Evolutionary conservation across 2,797 vertebrate genomes (phyloP).

Genomic region (Cygnus olor): DNA sequence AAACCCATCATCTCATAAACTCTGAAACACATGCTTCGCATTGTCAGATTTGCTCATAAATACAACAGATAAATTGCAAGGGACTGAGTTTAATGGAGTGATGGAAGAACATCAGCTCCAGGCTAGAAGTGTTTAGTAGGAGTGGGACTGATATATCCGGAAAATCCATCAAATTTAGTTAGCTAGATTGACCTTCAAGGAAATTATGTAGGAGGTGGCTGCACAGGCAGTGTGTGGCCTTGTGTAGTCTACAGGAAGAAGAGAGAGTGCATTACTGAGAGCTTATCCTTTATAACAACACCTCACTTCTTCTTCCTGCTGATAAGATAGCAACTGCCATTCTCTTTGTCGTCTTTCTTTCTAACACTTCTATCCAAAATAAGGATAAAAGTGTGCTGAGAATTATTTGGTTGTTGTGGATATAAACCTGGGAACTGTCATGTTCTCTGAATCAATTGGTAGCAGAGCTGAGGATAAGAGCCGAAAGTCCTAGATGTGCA

Average conservation of each 20-base stretch:
- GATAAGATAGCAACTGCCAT: not conserved
- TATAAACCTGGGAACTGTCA: not conserved
- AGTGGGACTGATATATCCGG: not conserved
- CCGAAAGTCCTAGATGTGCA: not conserved
- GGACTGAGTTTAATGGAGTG: not conserved
- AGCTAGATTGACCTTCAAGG: not conserved
- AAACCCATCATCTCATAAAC: not conserved
- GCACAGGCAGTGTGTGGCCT: not conserved
- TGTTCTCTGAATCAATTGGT: not conserved
- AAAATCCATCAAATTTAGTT: conserved; percentile 9
- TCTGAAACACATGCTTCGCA: not conserved
- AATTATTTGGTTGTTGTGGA: not conserved
- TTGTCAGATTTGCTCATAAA: conserved; percentile 16
- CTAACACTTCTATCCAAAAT: not conserved
- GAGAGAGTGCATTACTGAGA: not conserved
- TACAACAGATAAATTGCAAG: not conserved
- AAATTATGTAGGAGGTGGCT: not conserved
- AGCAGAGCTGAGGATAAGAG: not conserved
- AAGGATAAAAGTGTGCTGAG: not conserved
- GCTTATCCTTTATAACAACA: not conserved
- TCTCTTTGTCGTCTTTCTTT: not conserved
- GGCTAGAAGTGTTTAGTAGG: not conserved
- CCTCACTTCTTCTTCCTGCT: not conserved
- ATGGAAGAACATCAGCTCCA: not conserved
- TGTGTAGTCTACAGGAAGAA: not conserved